Percentiles rank a stretch among this genome's conserved stretches.
Conservation (phyloP, 2,113 vertebrate species). For the Odontophorus gujanensis region DNA sequence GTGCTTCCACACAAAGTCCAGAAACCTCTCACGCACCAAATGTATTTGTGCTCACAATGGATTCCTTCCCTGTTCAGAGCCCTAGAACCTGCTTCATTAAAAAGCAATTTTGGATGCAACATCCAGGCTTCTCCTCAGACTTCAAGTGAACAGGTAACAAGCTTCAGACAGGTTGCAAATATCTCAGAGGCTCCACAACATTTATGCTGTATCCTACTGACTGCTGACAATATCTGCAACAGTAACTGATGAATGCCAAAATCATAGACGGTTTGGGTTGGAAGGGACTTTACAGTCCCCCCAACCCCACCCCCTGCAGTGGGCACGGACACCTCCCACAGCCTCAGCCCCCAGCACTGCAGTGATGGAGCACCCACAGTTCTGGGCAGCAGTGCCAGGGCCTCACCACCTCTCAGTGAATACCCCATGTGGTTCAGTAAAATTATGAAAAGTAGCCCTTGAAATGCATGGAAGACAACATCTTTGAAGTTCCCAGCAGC, state of each 20-base stretch:
- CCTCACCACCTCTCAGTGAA: background rate
- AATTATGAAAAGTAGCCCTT: background rate
- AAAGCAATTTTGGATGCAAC: background rate
- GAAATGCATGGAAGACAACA: background rate
- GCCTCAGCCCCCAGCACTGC: background rate
- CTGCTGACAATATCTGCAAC: background rate
- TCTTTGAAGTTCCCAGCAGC: background rate
- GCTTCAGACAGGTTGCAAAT: background rate
- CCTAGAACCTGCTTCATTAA: background rate
- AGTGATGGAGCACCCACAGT: background rate
- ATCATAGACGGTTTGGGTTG: background rate
- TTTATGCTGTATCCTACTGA: background rate
- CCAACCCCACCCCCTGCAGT: background rate
- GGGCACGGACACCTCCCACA: background rate
- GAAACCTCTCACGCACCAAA: background rate
- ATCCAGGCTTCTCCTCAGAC: background rate
- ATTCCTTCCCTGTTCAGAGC: background rate
- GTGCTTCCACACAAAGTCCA: background rate
- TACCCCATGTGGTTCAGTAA: background rate
- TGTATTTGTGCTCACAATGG: background rate
- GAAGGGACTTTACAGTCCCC: background rate
- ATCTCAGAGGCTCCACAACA: background rate
- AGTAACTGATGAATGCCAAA: background rate
- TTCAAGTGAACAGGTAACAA: background rate
- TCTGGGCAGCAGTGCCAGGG: background rate